Evolutionary conservation across 2,888 invertebrate species (phyloP).

Genomic region (Hemaris fuciformis): DNA sequence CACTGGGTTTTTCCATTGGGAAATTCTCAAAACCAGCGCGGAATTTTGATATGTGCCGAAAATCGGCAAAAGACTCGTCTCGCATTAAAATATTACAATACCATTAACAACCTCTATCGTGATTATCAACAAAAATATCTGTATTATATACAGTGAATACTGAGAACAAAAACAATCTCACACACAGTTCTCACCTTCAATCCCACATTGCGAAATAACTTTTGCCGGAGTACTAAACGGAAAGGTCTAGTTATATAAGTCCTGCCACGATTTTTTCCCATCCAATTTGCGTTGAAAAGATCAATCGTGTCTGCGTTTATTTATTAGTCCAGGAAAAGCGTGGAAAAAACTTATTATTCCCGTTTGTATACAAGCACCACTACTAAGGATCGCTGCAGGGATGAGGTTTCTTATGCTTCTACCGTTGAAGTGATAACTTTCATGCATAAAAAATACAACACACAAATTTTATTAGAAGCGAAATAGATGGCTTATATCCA

Average conservation of each 20-base stretch:
- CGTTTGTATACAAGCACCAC: constrained; percentile 23
- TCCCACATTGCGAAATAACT: constrained; percentile 1
- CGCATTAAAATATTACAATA: too few relatives aligned
- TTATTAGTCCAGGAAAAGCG: constrained; percentile 30
- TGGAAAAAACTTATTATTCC: constrained; percentile 28
- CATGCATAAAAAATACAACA: too few relatives aligned
- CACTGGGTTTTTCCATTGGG: too few relatives aligned
- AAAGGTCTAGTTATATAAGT: constrained; percentile 11
- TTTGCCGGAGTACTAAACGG: not conserved
- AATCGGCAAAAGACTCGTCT: too few relatives aligned
- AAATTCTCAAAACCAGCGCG: too few relatives aligned
- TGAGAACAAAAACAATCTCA: not conserved
- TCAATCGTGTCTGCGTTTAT: constrained; percentile 32
- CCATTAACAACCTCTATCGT: too few relatives aligned
- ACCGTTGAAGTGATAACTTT: too few relatives aligned
- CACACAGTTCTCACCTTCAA: not conserved
- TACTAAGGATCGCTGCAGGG: not conserved
- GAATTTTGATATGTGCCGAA: too few relatives aligned
- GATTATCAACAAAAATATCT: not conserved
- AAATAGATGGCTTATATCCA: too few relatives aligned
- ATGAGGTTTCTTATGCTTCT: not conserved
- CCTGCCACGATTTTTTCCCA: constrained; percentile 16
- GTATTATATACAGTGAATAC: not conserved
- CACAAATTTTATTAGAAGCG: too few relatives aligned
- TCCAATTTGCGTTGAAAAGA: constrained; percentile 29